Evolutionary conservation across 1,140 invertebrate genomes (phyloP), one percentile per base, ranked within the genome.

Genomic region (Pemphigus obesinymphae): DNA sequence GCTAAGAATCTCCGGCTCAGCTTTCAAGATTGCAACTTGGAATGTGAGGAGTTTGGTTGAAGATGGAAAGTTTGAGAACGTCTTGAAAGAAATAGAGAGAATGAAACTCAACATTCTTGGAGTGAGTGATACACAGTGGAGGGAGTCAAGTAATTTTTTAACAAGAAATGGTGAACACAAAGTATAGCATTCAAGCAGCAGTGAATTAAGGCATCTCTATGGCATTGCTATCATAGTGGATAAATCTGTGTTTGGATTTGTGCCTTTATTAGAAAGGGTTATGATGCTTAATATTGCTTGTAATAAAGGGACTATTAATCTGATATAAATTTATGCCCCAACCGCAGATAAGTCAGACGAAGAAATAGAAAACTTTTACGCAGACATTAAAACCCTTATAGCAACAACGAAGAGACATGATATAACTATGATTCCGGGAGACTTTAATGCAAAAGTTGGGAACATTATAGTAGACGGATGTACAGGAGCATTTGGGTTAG

Each of bases 251-350:
- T 29, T 34, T 37, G 50, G 43, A 26, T 53, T 82, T 61, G n/a
- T 82, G n/a, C 70, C 82, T 17, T 4, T 75, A 37, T 83, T 82
- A 48, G 82, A 84, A 40, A 82, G n/a, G n/a, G n/a, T n/a, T n/a
- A n/a, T n/a, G n/a, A n/a, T n/a, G n/a, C n/a, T n/a, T n/a, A n/a
- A n/a, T n/a, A n/a, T n/a, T n/a, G n/a, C n/a, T n/a, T n/a, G n/a
- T n/a, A n/a, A n/a, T n/a, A n/a, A n/a, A n/a, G 63, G 58, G 20
- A 84, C 82, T 45, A 84, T 85, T 2, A 86, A 86, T 72, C 83
- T 87, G 6, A 85, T 87, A 40, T 85, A 86, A 82, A 82, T 85
- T 10, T 87, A 87, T 82, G 85, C 85, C 5, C 85, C 85, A 20
- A 86, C 85, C 0, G 68, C 80, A 17, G 84, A 86, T 50, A 84